phyloP scores from a whole-genome alignment of 2,888 invertebrate species.

The Stegana nigrithorax region DNA sequence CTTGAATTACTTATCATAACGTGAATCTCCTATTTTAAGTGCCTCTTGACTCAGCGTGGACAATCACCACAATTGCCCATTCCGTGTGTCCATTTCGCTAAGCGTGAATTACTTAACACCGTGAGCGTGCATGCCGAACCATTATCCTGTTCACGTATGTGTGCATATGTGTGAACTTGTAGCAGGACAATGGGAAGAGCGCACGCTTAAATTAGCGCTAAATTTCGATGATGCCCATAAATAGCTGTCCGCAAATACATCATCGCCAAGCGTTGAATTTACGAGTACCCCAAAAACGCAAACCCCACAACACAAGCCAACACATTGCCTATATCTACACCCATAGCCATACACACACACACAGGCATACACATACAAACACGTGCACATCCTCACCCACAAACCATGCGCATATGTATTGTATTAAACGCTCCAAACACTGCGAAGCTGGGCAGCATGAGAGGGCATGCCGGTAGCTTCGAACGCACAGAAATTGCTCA shows the following conservation, averaged over 20 bases:
- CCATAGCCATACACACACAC: constrained; percentile 25
- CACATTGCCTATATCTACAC: constrained; percentile 30
- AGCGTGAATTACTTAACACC: too few relatives aligned
- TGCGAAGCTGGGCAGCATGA: not conserved
- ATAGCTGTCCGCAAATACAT: constrained; percentile 52
- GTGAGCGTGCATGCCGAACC: too few relatives aligned
- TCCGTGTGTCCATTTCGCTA: too few relatives aligned
- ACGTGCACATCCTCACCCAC: constrained; percentile 17
- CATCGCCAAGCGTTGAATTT: constrained; percentile 42
- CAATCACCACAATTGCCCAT: too few relatives aligned
- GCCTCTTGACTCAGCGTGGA: too few relatives aligned
- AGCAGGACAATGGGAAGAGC: too few relatives aligned
- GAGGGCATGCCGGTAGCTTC: constrained; percentile 33
- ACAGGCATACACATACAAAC: constrained; percentile 29
- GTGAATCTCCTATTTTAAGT: too few relatives aligned
- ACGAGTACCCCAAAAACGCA: constrained; percentile 28
- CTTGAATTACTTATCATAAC: too few relatives aligned
- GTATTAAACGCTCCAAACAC: constrained; percentile 11
- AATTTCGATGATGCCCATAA: constrained; percentile 27
- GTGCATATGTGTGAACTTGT: too few relatives aligned
- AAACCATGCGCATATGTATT: constrained; percentile 19
- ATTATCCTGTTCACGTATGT: not conserved
- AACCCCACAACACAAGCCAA: too few relatives aligned
- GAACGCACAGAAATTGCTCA: constrained; percentile 64
- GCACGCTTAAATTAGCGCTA: not conserved